Base-by-base conservation (phyloP, 35 echinoderm and acorn worm species). In the Amphiura filiformis region DNA sequence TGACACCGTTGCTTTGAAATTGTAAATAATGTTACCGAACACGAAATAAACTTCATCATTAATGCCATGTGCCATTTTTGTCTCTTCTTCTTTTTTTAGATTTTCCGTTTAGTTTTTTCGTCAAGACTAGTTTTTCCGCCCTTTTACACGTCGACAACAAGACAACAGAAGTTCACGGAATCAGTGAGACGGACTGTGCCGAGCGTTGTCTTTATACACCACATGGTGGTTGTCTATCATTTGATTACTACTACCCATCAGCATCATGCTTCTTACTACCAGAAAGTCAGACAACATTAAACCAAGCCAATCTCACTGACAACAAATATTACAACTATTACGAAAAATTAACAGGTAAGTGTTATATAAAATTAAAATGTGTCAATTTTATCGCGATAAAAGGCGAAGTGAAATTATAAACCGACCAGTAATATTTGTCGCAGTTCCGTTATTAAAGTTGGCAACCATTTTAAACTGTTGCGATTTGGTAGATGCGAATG, bases 91-190 rank as follows among this genome's bases (percentile, higher is more conserved):
- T 80, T 34, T 57, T 38, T 49, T 9, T 75, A 95, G 93, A 92
- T 75, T 92, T 92, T 80, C 93, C 93, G 14, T 95, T 95, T 64
- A 95, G 89, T 75, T 95, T 85, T 57, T 95, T 92, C 77, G 80
- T 86, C 44, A 88, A 92, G 81, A 86, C 89, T 37, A 26, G 78
- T 1, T 78, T 83, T 84, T 23, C 75, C 0, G 83, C 65, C 4
- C 30, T 79, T 18, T 14, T 30, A 34, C 56, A 86, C n/a, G n/a
- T n/a, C 86, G 37, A 40, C 36, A 95, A 91, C 37, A 78, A 89
- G 37, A 92, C 89, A 0, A 44, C 49, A 23, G 64, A 65, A 76
- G 64, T 88, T 35, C 52, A 38, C 1, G 57, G 75, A 49, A 34
- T 95, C 42, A 89, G 56, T 18, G 93, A 95, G 76, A 77, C 85